Percentiles rank a stretch among this genome's conserved stretches.
These are phyloP conservation scores for Ammospiza caudacuta DNA, from an alignment of 2,113 vertebrate species.

Conservation along the genomic window DNA sequence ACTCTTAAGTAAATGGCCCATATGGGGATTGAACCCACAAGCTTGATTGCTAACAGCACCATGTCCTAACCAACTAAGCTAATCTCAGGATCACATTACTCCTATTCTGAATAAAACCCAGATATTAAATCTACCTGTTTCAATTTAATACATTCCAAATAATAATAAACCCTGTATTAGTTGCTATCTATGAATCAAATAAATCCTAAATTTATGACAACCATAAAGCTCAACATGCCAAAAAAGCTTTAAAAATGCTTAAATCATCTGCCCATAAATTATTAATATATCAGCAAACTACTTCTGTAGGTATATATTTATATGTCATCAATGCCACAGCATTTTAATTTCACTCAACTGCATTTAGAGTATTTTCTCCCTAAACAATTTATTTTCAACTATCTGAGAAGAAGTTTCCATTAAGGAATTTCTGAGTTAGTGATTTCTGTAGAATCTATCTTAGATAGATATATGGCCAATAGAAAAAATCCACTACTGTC, in stretches of 20 bases:
- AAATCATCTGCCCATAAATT: neutral
- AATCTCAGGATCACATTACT: neutral
- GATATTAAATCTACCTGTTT: neutral
- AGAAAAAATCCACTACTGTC: neutral
- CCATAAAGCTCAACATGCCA: neutral
- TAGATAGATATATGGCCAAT: neutral
- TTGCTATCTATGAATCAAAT: neutral
- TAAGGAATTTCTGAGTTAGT: neutral
- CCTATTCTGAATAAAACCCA: neutral
- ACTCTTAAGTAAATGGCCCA: neutral
- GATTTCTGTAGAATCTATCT: neutral
- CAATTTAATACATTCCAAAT: neutral
- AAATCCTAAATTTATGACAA: neutral
- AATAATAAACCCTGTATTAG: neutral
- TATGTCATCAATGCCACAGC: neutral
- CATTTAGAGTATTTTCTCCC: neutral
- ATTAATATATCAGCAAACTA: neutral
- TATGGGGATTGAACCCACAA: neutral
- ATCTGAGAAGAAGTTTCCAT: neutral
- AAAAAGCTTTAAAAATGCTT: neutral
- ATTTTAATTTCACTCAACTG: neutral
- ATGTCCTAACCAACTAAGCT: neutral
- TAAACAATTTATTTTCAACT: neutral
- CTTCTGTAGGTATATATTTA: neutral
- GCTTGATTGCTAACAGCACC: neutral